phyloP scores from a whole-genome alignment of 1,140 invertebrate genomes.

The Alviniconcha marisindica region DNA sequence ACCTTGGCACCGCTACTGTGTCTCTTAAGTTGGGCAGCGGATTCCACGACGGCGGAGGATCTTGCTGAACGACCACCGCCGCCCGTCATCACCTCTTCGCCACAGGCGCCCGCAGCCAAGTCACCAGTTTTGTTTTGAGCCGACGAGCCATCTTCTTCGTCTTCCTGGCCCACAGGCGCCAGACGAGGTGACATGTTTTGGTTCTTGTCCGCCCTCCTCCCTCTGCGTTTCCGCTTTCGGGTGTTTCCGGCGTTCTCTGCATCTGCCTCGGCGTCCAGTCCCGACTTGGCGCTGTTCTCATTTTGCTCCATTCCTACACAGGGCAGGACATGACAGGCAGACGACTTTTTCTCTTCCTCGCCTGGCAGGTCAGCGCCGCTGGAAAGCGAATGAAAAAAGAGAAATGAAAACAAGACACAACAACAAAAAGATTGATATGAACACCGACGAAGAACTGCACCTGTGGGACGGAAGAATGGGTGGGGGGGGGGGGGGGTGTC shows the following conservation, averaged over 20 bases:
- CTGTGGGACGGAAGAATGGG: too few species aligned
- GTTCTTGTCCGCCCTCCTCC: conserved; percentile 21
- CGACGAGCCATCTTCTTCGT: not conserved
- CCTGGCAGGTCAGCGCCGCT: conserved; percentile 2
- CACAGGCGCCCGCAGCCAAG: not conserved
- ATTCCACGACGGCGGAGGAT: not conserved
- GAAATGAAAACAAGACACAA: too few species aligned
- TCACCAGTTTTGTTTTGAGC: not conserved
- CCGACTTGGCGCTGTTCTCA: conserved; percentile 1
- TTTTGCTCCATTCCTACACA: not conserved
- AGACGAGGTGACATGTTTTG: conserved; percentile 37
- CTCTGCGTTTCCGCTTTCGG: not conserved
- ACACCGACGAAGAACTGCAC: too few species aligned
- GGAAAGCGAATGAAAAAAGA: not conserved
- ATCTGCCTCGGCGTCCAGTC: not conserved
- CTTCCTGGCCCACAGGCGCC: conserved; percentile 34
- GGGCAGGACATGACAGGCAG: conserved; percentile 6
- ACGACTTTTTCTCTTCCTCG: conserved; percentile 24
- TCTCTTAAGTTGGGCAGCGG: not conserved
- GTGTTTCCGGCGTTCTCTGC: not conserved
- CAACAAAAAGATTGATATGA: too few species aligned
- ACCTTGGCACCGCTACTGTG: conserved; percentile 8
- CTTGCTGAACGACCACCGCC: not conserved
- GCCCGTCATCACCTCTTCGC: not conserved
- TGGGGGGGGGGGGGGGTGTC: too few species aligned